Base-by-base conservation (phyloP, 2,797 vertebrate species). In the Sphenopsis melanotis region DNA sequence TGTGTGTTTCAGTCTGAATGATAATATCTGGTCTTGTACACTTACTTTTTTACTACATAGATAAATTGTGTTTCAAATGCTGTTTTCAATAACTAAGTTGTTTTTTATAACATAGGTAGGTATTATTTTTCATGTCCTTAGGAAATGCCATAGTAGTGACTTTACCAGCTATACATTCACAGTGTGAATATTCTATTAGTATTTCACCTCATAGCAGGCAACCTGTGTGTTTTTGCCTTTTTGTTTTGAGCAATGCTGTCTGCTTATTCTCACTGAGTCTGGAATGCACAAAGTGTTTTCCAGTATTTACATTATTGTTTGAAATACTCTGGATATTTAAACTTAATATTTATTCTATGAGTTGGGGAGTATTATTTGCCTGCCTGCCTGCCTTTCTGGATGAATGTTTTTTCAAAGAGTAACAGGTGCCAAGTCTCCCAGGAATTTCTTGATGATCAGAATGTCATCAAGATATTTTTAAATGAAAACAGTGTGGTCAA, bases 381-480 rank as follows among this genome's bases (percentile, higher is more conserved):
- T 49, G 23, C 61, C 37, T 49, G 23, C 17, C 56, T 83, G 63
- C 14, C n/a, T 91, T 86, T 88, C 41, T 83, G 15, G 53, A 47
- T 81, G 41, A 90, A 87, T 83, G 8, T 70, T 82, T 66, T 85
- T 93, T 83, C 57, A 76, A 88, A 68, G 57, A 74, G 21, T 63
- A 89, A 90, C 95, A 93, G 88, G 94, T 97, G 87, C 83, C 78
- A 84, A 61, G 47, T 94, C 80, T 93, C 75, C 32, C 36, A 77
- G 84, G 53, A 91, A 72, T 44, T 88, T 84, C 86, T 75, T 87
- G 37, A 93, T 86, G 52, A 80, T 89, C 89, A 87, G 39, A 75
- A 95, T 94, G 89, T 82, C 64, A 93, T 90, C 91, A 87, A 74
- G 87, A 63, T 57, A 87, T 91, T 95, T 94, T 95, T 81, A 68